A percentile compares a stretch with the other conserved stretches of the same genome.
These are phyloP conservation scores for Fregetta grallaria DNA, from an alignment of 2,113 vertebrate species.

Conservation along the genomic window DNA sequence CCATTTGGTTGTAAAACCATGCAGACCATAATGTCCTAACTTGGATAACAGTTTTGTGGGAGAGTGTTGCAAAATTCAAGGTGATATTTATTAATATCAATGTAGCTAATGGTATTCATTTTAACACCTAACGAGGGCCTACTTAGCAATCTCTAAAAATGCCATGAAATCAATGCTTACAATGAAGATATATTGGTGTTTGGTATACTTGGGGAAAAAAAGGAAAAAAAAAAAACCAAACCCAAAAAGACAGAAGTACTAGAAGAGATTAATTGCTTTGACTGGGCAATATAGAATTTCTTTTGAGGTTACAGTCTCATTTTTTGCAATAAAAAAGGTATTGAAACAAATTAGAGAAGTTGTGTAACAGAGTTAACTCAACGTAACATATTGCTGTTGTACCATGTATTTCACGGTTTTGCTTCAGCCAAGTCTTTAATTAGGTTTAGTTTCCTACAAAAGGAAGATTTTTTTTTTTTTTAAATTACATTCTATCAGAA, in stretches of 20 bases:
- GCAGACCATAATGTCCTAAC: not conserved
- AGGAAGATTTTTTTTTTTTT: not conserved
- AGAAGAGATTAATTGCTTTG: not conserved
- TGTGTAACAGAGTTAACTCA: not conserved
- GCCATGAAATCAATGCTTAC: not conserved
- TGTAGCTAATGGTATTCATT: not conserved
- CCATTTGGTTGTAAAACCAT: not conserved
- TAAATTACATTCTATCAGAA: not conserved
- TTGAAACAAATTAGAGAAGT: not conserved
- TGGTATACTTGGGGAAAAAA: not conserved
- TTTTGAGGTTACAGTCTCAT: not conserved
- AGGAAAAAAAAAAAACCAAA: not conserved
- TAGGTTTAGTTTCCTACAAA: not conserved
- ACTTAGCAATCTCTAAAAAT: not conserved
- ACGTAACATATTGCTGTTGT: not conserved
- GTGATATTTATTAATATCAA: not conserved
- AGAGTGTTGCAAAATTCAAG: not conserved
- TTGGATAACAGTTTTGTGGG: not conserved
- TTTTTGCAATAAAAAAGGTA: not conserved
- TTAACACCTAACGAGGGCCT: not conserved
- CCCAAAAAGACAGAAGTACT: not conserved
- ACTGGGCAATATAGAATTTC: not conserved
- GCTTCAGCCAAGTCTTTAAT: not conserved
- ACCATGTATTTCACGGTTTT: not conserved
- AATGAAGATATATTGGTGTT: not conserved